A percentile compares a stretch with the other conserved stretches of the same genome.
These are phyloP conservation scores for Piliocolobus tephrosceles DNA, from an alignment of 2,113 vertebrate genomes.

Conservation along the genomic window DNA sequence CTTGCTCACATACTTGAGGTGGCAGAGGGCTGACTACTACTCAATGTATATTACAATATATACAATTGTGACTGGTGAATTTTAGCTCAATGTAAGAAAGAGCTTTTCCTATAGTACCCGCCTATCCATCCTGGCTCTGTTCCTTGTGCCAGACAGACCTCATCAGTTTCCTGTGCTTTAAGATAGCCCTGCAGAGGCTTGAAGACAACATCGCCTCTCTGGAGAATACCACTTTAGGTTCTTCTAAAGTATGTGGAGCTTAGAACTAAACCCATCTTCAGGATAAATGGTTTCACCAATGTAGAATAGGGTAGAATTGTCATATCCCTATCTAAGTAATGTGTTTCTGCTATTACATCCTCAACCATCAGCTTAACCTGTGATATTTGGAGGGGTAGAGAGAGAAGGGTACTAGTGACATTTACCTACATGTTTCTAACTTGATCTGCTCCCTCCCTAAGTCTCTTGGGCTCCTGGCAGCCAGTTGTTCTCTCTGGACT, in stretches of 20 bases:
- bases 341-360: neutral
- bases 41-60: neutral
- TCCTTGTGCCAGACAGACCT: neutral
- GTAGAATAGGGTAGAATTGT: neutral
- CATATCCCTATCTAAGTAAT: neutral
- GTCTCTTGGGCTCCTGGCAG: slow-evolving; percentile 15
- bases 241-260: neutral
- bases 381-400: neutral
- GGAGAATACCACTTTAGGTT: neutral
- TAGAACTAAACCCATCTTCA: slow-evolving; percentile 3
- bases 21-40: neutral
- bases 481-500: neutral
- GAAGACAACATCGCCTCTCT: neutral
- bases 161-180: neutral
- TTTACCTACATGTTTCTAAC: slow-evolving; percentile 9
- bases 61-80: neutral
- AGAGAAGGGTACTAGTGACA: neutral
- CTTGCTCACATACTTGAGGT: neutral
- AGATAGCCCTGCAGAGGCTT: neutral
- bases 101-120: neutral
- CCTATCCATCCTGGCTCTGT: neutral
- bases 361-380: neutral
- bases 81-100: neutral
- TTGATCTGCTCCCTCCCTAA: slow-evolving; percentile 34
- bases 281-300: neutral